Conservation (phyloP, 2,113 vertebrate species). For the Puntigrus tetrazona region DNA sequence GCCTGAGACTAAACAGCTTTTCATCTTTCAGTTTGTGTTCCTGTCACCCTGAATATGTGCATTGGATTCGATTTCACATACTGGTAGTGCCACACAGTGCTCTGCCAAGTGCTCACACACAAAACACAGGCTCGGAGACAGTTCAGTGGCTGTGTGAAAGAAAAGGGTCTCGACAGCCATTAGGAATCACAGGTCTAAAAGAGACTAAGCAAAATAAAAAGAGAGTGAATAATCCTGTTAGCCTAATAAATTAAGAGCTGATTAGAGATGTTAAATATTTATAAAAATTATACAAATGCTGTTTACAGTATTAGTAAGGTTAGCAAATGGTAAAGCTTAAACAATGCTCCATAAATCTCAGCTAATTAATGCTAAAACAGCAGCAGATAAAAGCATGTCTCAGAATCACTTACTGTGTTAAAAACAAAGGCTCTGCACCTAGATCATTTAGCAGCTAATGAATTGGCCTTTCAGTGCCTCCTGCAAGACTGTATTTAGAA, state of each 20-base stretch:
- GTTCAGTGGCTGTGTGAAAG: neutral
- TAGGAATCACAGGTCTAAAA: neutral
- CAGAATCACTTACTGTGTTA: conserved; percentile 58
- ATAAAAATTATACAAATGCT: conserved; percentile 26
- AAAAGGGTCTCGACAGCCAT: conserved; percentile 1
- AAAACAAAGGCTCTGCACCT: conserved; percentile 63
- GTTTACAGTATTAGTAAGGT: conserved; percentile 18
- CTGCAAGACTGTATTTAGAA: conserved; percentile 22
- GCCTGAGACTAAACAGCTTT: conserved; percentile 1
- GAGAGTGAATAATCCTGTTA: conserved; percentile 11
- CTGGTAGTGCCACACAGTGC: neutral
- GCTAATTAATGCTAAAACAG: conserved; percentile 62
- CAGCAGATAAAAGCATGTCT: conserved; percentile 48
- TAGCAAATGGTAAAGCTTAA: conserved; percentile 13
- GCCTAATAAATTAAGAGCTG: neutral
- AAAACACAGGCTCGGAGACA: neutral
- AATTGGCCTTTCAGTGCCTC: conserved; percentile 60
- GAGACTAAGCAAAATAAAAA: conserved; percentile 10
- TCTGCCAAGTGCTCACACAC: neutral
- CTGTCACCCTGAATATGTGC: conserved; percentile 7
- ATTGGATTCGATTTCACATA: conserved; percentile 10
- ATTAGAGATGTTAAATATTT: conserved; percentile 12
- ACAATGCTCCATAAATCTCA: conserved; percentile 7
- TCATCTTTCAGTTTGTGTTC: neutral
- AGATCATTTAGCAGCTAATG: conserved; percentile 66